Base-by-base conservation (phyloP, 2,113 vertebrate species). In the Cyprinodon variegatus region DNA sequence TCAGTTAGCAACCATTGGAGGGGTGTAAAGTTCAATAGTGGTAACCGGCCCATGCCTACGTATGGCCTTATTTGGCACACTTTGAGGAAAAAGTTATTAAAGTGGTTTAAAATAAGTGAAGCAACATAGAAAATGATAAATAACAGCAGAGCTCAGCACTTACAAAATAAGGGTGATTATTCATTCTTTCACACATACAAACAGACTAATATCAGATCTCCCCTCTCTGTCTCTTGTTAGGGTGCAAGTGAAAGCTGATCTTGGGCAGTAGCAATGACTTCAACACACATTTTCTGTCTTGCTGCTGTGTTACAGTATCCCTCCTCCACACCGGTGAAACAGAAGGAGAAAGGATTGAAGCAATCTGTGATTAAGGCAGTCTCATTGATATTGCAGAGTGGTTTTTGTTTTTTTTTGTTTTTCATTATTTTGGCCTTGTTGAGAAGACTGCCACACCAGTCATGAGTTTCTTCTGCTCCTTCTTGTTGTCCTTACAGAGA, bases 321-420 rank as follows among this genome's bases (percentile, higher is more conserved):
- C 36, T 53, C 53, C 4, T 68, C 63, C 60, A 68, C 68, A 79
- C 72, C 79, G 72, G 68, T 82, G 71, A 60, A 70, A 69, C 41
- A 40, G 69, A 79, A 29, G 78, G 70, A 87, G 83, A 84, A 78
- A 85, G 76, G 60, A 79, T 87, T 82, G 83, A 90, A 90, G 89
- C 75, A 86, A 87, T 86, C 89, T 89, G 83, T 96, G 91, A 95
- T 98, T 98, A 99, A 99, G 97, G 98, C 97, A 96, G 97, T 98
- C 95, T 96, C 95, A 95, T 86, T 84, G 92, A 96, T 98, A 98
- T 98, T 98, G 97, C 96, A 97, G 95, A 96, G 95, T 96, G 96
- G 96, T 38, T 53, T 57, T 65, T 59, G 17, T 61, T 83, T 96
- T 90, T 96, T 89, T 53, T 5, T 10, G 43, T 53, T 73, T 65